A percentile compares a stretch with the other conserved stretches of the same genome.
phyloP scores from a whole-genome alignment of 2,888 invertebrate genomes.

The Orchestes rusci region DNA sequence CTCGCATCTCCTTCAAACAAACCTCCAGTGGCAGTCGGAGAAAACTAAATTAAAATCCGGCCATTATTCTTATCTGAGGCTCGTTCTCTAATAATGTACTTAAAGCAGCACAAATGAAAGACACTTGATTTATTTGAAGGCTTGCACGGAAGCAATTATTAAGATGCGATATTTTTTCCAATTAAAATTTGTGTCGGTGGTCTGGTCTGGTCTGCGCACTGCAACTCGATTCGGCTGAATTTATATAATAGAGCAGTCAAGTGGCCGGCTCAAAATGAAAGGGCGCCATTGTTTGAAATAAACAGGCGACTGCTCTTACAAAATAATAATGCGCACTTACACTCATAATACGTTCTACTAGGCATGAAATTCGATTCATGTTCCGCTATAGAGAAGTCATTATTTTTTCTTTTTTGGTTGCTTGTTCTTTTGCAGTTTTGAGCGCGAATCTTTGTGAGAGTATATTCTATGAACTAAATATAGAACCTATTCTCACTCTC shows the following conservation, averaged over 20 bases:
- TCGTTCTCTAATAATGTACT: slow-evolving; percentile 24
- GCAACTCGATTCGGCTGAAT: slow-evolving; percentile 12
- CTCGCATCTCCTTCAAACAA: slow-evolving; percentile 9
- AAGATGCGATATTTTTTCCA: slow-evolving; percentile 34
- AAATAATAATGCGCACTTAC: slow-evolving; percentile 41
- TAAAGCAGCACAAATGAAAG: slow-evolving; percentile 23
- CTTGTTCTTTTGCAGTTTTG: too few species aligned
- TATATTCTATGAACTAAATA: too few species aligned
- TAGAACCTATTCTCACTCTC: too few species aligned
- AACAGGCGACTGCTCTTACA: slow-evolving; percentile 40
- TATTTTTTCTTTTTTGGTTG: slow-evolving; percentile 6
- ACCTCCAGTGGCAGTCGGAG: slow-evolving; percentile 8
- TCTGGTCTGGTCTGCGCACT: slow-evolving; percentile 10
- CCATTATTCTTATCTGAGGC: slow-evolving; percentile 19
- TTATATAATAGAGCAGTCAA: slow-evolving; percentile 33
- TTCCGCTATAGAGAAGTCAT: slow-evolving; percentile 11
- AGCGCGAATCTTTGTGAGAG: too few species aligned
- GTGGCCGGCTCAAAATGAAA: slow-evolving; percentile 37
- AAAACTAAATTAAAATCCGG: slow-evolving; percentile 16
- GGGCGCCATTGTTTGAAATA: slow-evolving; percentile 37
- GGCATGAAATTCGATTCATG: slow-evolving; percentile 39
- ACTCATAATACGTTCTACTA: slow-evolving; percentile 37
- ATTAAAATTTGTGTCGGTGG: slow-evolving; percentile 31
- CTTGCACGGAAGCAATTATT: slow-evolving; percentile 27
- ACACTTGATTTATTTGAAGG: slow-evolving; percentile 25